Conservation (phyloP, 2,888 invertebrate genomes). For the Morinoia aosen region DNA sequence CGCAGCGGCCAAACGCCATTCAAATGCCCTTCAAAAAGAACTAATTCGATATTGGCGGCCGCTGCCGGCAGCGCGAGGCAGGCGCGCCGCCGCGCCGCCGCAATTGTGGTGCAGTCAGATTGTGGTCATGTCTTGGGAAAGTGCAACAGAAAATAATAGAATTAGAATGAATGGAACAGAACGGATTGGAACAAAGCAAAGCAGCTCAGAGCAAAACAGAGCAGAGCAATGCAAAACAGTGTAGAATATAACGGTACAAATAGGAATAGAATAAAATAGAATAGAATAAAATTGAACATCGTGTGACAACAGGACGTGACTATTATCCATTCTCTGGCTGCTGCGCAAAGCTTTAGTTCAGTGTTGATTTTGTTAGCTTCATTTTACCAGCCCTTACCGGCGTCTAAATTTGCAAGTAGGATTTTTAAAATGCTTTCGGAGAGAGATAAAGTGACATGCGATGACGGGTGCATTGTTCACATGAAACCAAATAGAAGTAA, state of each 20-base stretch:
- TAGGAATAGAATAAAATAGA: background rate
- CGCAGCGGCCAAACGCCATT: background rate
- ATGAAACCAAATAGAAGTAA: too few relatives aligned
- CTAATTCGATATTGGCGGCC: slow-evolving; percentile 29
- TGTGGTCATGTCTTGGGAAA: background rate
- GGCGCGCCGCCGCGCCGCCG: background rate
- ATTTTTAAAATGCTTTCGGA: background rate
- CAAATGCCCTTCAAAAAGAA: slow-evolving; percentile 20
- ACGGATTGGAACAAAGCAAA: background rate
- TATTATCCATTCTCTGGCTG: background rate
- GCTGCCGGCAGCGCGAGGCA: background rate
- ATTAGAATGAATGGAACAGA: background rate
- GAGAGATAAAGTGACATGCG: too few relatives aligned
- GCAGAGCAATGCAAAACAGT: background rate
- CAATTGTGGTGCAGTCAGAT: background rate
- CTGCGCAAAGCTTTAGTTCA: background rate
- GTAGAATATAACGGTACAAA: too few relatives aligned
- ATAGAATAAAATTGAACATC: background rate
- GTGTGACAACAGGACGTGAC: background rate
- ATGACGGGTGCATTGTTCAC: too few relatives aligned
- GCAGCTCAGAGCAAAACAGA: background rate
- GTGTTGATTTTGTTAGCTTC: background rate
- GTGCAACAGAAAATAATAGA: background rate
- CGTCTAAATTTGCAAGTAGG: background rate
- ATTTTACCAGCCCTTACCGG: background rate